These are phyloP conservation scores for Decapterus maruadsi DNA, from an alignment of 2,797 vertebrate species.

Conservation along the genomic window DNA sequence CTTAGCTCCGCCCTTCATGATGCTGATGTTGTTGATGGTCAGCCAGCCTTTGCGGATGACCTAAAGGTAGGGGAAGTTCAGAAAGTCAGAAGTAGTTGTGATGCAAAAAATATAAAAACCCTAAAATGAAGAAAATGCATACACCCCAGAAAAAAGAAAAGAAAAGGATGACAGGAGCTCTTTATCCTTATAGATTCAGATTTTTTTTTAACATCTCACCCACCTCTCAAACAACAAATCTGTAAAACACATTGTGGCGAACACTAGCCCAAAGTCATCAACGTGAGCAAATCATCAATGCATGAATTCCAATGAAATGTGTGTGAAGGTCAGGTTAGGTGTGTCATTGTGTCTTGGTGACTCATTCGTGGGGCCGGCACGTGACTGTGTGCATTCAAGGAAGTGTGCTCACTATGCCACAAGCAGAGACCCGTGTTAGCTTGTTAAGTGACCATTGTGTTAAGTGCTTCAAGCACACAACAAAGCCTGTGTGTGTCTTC, in stretches of 20 bases:
- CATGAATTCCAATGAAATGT: slow-evolving; percentile 39
- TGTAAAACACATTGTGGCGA: slow-evolving; percentile 3
- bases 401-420: slow-evolving; percentile 54
- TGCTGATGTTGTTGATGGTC: slow-evolving; percentile 98
- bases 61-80: slow-evolving; percentile 72
- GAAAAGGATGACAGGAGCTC: neutral
- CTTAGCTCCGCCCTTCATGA: slow-evolving; percentile 98
- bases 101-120: neutral
- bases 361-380: slow-evolving; percentile 43
- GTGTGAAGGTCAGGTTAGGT: slow-evolving; percentile 59
- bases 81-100: slow-evolving; percentile 32
- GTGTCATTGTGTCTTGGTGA: slow-evolving; percentile 59
- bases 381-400: slow-evolving; percentile 63
- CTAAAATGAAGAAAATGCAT: neutral
- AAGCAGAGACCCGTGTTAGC: slow-evolving; percentile 58
- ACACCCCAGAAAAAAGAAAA: neutral
- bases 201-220: neutral
- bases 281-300: slow-evolving; percentile 35
- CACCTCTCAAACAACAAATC: slow-evolving; percentile 14
- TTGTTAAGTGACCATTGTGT: slow-evolving; percentile 72
- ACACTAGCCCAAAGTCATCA: slow-evolving; percentile 19
- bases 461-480: slow-evolving; percentile 63
- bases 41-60: slow-evolving; percentile 98
- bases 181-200: neutral
- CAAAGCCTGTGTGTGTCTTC: slow-evolving; percentile 44